Conservation (phyloP, 2,888 invertebrate genomes). For the Torymus auratus region DNA sequence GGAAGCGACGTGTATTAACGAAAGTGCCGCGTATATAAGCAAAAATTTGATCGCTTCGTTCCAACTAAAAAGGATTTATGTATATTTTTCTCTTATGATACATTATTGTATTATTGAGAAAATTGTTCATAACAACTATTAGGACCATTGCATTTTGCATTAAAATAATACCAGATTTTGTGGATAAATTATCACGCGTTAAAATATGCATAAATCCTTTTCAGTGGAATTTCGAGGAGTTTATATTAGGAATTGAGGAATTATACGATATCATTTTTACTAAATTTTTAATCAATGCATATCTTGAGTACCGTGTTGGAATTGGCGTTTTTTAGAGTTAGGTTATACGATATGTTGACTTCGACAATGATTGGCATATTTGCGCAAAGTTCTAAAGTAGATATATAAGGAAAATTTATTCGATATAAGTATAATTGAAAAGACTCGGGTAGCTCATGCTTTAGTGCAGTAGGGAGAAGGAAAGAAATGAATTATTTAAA, state of each 20-base stretch:
- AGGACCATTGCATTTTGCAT: too few species aligned
- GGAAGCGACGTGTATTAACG: constrained; percentile 13
- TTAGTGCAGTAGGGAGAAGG: neutral
- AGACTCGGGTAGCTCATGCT: constrained; percentile 20
- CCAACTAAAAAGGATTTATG: constrained; percentile 25
- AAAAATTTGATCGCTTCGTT: constrained; percentile 36
- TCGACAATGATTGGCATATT: constrained; percentile 32
- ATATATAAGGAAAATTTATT: neutral
- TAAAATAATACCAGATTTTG: too few species aligned
- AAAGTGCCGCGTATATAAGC: constrained; percentile 52
- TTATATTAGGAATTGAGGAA: constrained; percentile 38
- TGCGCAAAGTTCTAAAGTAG: constrained; percentile 50
- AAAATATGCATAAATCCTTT: constrained; percentile 18
- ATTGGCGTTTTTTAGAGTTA: constrained; percentile 42
- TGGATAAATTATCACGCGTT: too few species aligned
- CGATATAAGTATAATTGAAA: neutral
- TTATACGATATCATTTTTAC: constrained; percentile 18
- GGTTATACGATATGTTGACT: constrained; percentile 21
- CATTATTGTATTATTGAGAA: too few species aligned
- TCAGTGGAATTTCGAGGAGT: constrained; percentile 4
- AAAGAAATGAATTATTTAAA: neutral
- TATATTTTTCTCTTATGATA: neutral
- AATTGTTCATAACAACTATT: too few species aligned
- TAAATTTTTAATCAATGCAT: constrained; percentile 23
- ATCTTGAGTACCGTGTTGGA: neutral